Conservation (phyloP, 2,113 vertebrate genomes). For the Trichechus manatus region DNA sequence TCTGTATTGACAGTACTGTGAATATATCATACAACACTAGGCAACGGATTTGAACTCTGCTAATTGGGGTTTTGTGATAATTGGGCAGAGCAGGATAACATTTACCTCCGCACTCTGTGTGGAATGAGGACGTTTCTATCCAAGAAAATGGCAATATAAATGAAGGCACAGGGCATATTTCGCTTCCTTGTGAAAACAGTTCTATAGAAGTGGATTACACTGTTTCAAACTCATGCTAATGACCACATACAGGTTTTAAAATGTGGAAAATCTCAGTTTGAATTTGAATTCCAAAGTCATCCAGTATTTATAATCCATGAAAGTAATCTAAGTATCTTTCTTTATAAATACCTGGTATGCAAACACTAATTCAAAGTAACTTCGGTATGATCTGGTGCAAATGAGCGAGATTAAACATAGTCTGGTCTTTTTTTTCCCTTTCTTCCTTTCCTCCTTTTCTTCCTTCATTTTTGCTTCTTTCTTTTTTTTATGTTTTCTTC, state of each 20-base stretch:
- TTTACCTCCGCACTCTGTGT: background rate
- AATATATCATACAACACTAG: conserved; percentile 8
- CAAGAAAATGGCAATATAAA: conserved; percentile 15
- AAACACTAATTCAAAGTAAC: conserved; percentile 31
- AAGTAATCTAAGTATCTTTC: conserved; percentile 29
- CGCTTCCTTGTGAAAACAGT: background rate
- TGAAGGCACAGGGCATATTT: background rate
- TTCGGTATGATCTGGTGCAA: conserved; percentile 22
- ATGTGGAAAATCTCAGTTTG: background rate
- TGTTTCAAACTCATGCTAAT: conserved; percentile 14
- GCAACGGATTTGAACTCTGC: conserved; percentile 39
- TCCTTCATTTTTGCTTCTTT: background rate
- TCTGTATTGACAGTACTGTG: conserved; percentile 18
- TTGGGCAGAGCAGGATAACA: conserved; percentile 4
- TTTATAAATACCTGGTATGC: background rate
- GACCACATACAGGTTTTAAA: background rate
- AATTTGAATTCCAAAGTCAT: conserved; percentile 40
- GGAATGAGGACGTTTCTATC: conserved; percentile 9
- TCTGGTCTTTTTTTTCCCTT: background rate
- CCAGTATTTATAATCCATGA: background rate
- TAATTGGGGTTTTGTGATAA: conserved; percentile 64
- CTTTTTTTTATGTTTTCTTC: background rate
- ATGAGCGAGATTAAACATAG: background rate
- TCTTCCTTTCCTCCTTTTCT: background rate
- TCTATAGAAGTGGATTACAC: background rate